phyloP scores from a whole-genome alignment of 2,888 invertebrate genomes.

The Epirrhoe tristata region DNA sequence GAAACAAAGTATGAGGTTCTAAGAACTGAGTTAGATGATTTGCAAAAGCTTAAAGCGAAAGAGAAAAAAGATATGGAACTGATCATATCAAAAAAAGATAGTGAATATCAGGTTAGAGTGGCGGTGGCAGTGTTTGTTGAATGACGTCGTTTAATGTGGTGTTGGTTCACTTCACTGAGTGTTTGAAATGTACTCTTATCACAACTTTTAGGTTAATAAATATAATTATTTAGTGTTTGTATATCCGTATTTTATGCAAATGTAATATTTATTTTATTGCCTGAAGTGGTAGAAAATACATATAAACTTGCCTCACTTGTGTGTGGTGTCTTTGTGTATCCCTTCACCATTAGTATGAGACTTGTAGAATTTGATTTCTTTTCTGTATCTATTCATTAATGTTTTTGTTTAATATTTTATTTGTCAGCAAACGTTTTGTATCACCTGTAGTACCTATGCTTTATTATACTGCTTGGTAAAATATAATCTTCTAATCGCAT shows the following conservation, averaged over 20 bases:
- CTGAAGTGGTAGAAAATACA: not conserved
- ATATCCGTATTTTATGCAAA: not conserved
- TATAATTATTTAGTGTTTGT: not conserved
- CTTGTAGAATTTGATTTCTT: too few species aligned
- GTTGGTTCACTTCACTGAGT: conserved; percentile 28
- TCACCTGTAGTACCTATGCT: too few species aligned
- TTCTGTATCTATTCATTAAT: too few species aligned
- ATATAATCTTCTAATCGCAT: conserved; percentile 68
- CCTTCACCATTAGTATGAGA: too few species aligned
- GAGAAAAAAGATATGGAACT: conserved; percentile 62
- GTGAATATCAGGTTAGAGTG: conserved; percentile 71
- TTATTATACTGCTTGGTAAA: conserved; percentile 3
- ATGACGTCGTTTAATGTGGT: conserved; percentile 35
- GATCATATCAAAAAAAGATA: conserved; percentile 59
- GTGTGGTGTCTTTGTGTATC: not conserved
- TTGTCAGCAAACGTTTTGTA: too few species aligned
- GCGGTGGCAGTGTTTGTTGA: conserved; percentile 44
- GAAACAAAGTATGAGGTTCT: conserved; percentile 54
- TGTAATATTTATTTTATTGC: not conserved
- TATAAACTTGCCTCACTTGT: not conserved
- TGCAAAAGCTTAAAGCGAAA: conserved; percentile 56
- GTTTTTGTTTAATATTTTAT: too few species aligned
- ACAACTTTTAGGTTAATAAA: not conserved
- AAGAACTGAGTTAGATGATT: conserved; percentile 56
- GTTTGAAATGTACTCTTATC: conserved; percentile 14